Conservation (phyloP, 2,888 invertebrate species). For the Yponomeuta cagnagella region DNA sequence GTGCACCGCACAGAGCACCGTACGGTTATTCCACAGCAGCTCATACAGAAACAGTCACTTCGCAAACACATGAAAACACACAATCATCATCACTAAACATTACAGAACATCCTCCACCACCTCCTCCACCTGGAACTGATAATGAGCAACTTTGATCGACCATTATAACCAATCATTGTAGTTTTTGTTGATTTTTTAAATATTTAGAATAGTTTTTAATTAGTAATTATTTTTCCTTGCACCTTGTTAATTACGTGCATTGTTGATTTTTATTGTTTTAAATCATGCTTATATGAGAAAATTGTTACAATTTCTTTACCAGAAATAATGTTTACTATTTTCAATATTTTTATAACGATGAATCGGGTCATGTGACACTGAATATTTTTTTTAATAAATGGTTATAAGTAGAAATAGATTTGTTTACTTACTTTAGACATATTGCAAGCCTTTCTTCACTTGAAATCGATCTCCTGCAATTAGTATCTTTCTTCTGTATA, state of each 20-base stretch:
- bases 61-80: slow-evolving; percentile 20
- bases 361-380: slow-evolving; percentile 12
- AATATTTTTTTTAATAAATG: slow-evolving; percentile 17
- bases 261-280: slow-evolving; percentile 13
- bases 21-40: slow-evolving; percentile 20
- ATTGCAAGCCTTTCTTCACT: slow-evolving; percentile 18
- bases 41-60: slow-evolving; percentile 20
- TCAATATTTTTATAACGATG: slow-evolving; percentile 13
- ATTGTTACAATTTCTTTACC: slow-evolving; percentile 15
- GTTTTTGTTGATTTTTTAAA: slow-evolving; percentile 13
- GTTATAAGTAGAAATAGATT: slow-evolving; percentile 7
- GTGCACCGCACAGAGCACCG: slow-evolving; percentile 15
- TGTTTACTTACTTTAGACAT: slow-evolving; percentile 17
- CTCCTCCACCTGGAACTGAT: slow-evolving; percentile 19
- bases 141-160: slow-evolving; percentile 14
- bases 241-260: slow-evolving; percentile 14
- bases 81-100: slow-evolving; percentile 19
- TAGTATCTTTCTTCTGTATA: slow-evolving; percentile 15
- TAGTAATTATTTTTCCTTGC: slow-evolving; percentile 15
- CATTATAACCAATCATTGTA: slow-evolving; percentile 18
- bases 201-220: slow-evolving; percentile 15
- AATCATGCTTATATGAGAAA: slow-evolving; percentile 15
- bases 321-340: slow-evolving; percentile 15
- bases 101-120: slow-evolving; percentile 19
- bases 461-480: slow-evolving; percentile 16